These are phyloP conservation scores for Drosophila mayri DNA, from an alignment of 1,140 invertebrate genomes.

Conservation along the genomic window DNA sequence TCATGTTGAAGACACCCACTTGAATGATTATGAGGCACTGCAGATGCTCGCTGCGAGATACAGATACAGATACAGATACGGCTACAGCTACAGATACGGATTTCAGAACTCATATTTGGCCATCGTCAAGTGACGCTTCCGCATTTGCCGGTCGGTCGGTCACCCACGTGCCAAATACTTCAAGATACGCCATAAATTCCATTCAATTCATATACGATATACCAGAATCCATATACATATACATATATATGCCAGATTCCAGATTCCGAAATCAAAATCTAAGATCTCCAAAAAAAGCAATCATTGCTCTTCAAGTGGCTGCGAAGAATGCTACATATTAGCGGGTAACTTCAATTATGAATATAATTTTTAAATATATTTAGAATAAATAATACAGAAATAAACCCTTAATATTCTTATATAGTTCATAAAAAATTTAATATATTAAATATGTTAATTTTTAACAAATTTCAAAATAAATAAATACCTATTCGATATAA, in stretches of 20 bases:
- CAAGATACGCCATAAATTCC: conserved; percentile 23
- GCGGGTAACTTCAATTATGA: conserved; percentile 2
- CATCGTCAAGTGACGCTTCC: conserved; percentile 67
- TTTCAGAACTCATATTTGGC: conserved; percentile 44
- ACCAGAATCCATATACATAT: neutral
- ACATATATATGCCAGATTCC: neutral
- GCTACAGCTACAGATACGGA: conserved; percentile 4
- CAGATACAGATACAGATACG: neutral
- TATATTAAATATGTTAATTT: neutral
- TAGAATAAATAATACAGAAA: neutral
- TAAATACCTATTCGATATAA: too few relatives aligned
- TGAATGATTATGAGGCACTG: conserved; percentile 53
- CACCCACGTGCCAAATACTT: conserved; percentile 65
- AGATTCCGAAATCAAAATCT: neutral
- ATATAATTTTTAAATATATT: too few relatives aligned
- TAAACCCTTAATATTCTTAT: neutral
- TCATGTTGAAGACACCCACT: conserved; percentile 58
- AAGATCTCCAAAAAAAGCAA: conserved; percentile 5
- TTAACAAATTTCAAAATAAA: neutral
- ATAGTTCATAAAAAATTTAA: neutral
- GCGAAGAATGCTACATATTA: conserved; percentile 1
- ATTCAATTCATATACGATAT: conserved; percentile 5
- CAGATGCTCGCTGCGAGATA: conserved; percentile 32
- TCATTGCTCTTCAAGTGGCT: conserved; percentile 5
- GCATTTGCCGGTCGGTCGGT: conserved; percentile 55